Base-by-base conservation (phyloP, 2,888 invertebrate genomes). In the Phymatocera aterrima region DNA sequence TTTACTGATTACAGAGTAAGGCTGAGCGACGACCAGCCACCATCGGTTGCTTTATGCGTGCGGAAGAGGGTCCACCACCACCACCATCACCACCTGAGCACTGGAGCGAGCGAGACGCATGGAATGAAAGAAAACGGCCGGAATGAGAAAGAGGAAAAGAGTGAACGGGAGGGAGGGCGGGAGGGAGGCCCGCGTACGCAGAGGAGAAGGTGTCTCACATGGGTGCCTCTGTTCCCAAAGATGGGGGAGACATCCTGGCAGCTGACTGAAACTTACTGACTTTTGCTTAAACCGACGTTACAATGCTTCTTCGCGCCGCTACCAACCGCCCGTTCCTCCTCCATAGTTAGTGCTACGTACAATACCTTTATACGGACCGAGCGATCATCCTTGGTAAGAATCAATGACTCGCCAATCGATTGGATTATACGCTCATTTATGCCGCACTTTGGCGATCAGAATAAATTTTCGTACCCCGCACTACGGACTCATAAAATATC, bases 221-320 rank as follows among this genome's bases (percentile, higher is more conserved):
- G 90, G 90, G 87, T 90, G 90, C 88, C 86, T 86, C 89, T 88
- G 87, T 88, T 87, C 86, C 86, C 87, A 88, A 87, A 89, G 88
- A 90, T 89, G 89, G 90, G 90, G 90, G 90, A 89, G 90, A 90
- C 89, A 90, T 90, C 90, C 90, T 90, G 90, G 90, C 90, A 90
- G 90, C 90, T 90, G 90, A 90, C 90, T 87, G 87, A 90, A 87
- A 87, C 88, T 88, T 86, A 88, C 87, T 87, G 88, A 90, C 89
- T 90, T 89, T 86, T 87, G 89, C 88, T 90, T 88, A 48, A 90
- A 90, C 90, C 90, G 90, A 90, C 90, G 90, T 90, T 89, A 90
- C 90, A 90, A n/a, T n/a, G n/a, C n/a, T 90, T 90, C 90, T 90
- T 87, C 88, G 43, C 68, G 68, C 68, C 24, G 15, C 68, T 68